A percentile compares a stretch with the other conserved stretches of the same genome.
Conservation (phyloP, 2,113 vertebrate species). For the Acanthochromis polyacanthus region DNA sequence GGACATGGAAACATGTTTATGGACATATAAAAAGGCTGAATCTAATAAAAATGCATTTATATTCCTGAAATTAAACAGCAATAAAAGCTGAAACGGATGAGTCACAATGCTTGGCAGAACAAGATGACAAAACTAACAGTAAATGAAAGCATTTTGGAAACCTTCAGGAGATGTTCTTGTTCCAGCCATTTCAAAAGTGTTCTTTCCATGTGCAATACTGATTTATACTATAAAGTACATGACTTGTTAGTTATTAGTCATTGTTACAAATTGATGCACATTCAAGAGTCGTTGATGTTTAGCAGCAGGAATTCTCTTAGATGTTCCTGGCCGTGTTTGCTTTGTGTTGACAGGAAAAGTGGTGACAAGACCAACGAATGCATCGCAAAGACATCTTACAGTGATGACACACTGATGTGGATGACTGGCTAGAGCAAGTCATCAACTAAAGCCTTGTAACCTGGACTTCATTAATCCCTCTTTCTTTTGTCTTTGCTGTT, state of each 20-base stretch:
- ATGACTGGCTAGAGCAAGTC: conserved; percentile 10
- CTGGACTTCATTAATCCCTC: background rate
- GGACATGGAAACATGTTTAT: conserved; percentile 52
- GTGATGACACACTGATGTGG: conserved; percentile 32
- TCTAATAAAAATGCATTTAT: conserved; percentile 37
- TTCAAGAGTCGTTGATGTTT: background rate
- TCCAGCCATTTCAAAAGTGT: background rate
- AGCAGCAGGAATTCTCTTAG: background rate
- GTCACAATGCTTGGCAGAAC: conserved; percentile 30
- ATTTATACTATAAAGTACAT: conserved; percentile 9
- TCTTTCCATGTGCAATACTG: background rate
- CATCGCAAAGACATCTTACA: conserved; percentile 15
- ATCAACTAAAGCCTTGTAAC: conserved; percentile 19
- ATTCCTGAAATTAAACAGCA: conserved; percentile 42
- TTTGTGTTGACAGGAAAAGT: background rate
- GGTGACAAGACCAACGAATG: background rate
- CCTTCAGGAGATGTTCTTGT: conserved; percentile 23
- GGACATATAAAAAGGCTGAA: conserved; percentile 26
- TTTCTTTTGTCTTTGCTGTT: background rate
- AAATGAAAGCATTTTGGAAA: conserved; percentile 27
- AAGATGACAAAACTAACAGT: conserved; percentile 30
- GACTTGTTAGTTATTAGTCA: background rate
- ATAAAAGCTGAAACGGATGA: conserved; percentile 48
- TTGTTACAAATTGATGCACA: conserved; percentile 8
- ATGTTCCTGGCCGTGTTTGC: background rate